Conservation (phyloP, 2,888 invertebrate genomes). For the Scaptomyza cyrtandrae region DNA sequence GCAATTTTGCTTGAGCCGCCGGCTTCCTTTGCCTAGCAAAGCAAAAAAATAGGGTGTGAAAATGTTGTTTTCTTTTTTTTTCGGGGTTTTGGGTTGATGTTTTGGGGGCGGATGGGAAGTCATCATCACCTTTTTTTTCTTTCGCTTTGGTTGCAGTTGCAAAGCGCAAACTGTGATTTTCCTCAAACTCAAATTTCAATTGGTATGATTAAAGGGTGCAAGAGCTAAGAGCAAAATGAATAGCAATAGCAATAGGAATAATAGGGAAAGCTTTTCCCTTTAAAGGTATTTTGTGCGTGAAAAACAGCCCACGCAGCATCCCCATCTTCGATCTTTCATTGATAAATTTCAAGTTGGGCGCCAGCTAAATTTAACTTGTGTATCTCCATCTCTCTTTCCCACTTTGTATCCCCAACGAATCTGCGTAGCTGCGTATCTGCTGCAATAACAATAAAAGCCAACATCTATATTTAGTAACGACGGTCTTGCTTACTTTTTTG, state of each 20-base stretch:
- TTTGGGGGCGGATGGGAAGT: too few relatives aligned
- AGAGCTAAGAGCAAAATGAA: too few relatives aligned
- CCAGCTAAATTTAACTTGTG: constrained; percentile 38
- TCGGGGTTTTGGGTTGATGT: background rate
- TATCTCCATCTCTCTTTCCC: background rate
- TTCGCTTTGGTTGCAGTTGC: constrained; percentile 38
- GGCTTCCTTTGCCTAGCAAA: background rate
- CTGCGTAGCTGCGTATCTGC: too few relatives aligned
- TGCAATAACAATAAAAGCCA: constrained; percentile 16
- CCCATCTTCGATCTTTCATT: background rate
- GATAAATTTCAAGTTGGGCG: constrained; percentile 27
- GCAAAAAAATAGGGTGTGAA: constrained; percentile 37
- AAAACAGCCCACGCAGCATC: constrained; percentile 32
- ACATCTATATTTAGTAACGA: constrained; percentile 46
- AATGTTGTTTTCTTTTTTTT: constrained; percentile 2
- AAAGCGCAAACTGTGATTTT: constrained; percentile 6
- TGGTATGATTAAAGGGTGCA: background rate
- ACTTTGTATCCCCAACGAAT: background rate
- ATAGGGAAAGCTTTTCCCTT: too few relatives aligned
- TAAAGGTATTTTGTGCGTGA: constrained; percentile 9
- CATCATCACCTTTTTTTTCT: constrained; percentile 10
- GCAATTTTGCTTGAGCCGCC: constrained; percentile 32
- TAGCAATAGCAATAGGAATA: too few relatives aligned
- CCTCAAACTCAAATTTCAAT: constrained; percentile 32
- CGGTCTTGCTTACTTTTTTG: constrained; percentile 14